Conservation (phyloP, 2,888 invertebrate species). For the Agelastica alni region DNA sequence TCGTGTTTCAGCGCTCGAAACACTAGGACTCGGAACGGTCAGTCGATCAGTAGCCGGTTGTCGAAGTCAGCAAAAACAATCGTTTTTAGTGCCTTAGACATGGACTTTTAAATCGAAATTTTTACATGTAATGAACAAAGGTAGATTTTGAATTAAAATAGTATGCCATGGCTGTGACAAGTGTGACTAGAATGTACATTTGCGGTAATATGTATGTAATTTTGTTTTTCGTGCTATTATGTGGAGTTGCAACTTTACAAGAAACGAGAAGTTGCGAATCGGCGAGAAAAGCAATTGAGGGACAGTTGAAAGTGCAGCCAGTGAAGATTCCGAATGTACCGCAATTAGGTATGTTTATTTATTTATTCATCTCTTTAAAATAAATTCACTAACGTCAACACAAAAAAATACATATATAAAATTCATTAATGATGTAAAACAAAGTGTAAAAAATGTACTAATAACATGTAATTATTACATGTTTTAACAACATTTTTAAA, state of each 20-base stretch:
- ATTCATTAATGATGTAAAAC: too few species aligned
- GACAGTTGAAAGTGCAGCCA: constrained; percentile 60
- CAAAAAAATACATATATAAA: too few species aligned
- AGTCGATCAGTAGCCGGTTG: constrained; percentile 13
- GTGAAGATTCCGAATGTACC: constrained; percentile 60
- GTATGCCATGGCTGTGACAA: constrained; percentile 46
- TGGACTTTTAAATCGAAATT: constrained; percentile 40
- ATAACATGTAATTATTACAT: too few species aligned
- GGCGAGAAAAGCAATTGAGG: constrained; percentile 59
- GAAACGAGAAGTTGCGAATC: constrained; percentile 57
- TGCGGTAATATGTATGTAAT: constrained; percentile 40
- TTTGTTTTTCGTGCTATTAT: constrained; percentile 43
- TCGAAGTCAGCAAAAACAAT: constrained; percentile 30
- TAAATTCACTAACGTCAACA: too few species aligned
- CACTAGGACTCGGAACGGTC: not conserved
- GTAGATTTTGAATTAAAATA: constrained; percentile 31
- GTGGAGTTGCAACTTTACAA: constrained; percentile 27
- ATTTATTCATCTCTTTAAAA: too few species aligned
- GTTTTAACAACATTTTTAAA: too few species aligned
- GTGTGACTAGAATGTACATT: constrained; percentile 38
- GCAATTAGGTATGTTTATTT: constrained; percentile 56
- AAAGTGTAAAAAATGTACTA: too few species aligned
- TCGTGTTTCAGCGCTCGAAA: not conserved
- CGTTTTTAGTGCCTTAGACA: constrained; percentile 48
- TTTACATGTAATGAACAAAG: constrained; percentile 22